These are phyloP conservation scores for Sciurus vulgaris DNA, from an alignment of 2,797 vertebrate species.

Conservation along the genomic window DNA sequence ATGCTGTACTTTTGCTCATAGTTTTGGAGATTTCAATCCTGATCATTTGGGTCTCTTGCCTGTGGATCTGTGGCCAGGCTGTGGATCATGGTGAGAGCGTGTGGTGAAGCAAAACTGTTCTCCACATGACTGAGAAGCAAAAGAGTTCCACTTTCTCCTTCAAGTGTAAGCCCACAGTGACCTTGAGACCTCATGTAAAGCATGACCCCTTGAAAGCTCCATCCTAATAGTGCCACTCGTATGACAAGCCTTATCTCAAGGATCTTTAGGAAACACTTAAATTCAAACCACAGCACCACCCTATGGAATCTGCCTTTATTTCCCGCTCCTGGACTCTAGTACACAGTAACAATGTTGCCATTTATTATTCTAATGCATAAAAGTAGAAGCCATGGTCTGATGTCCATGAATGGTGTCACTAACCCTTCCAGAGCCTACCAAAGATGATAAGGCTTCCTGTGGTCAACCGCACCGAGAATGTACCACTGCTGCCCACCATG, in stretches of 20 bases:
- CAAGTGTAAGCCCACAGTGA: not conserved
- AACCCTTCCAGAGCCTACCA: not conserved
- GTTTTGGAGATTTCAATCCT: not conserved
- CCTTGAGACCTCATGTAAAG: not conserved
- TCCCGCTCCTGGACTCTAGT: not conserved
- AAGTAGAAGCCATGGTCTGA: not conserved
- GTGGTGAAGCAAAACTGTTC: not conserved
- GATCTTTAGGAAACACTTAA: no score
- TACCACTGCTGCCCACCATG: rapidly evolving
- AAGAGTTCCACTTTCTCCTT: rapidly evolving
- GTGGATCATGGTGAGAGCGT: not conserved
- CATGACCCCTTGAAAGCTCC: rapidly evolving
- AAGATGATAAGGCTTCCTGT: not conserved
- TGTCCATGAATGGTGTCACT: not conserved
- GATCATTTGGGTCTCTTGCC: no score
- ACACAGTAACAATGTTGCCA: not conserved
- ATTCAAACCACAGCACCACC: not conserved
- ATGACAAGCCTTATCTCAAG: not conserved
- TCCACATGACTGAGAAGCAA: rapidly evolving
- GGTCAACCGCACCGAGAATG: not conserved
- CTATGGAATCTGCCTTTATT: not conserved
- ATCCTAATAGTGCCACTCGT: not conserved
- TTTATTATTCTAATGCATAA: not conserved
- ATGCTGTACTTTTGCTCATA: not conserved
- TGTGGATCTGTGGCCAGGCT: not conserved